These are phyloP conservation scores for Stenoptilia bipunctidactyla DNA, from an alignment of 2,888 invertebrate genomes.

Conservation along the genomic window DNA sequence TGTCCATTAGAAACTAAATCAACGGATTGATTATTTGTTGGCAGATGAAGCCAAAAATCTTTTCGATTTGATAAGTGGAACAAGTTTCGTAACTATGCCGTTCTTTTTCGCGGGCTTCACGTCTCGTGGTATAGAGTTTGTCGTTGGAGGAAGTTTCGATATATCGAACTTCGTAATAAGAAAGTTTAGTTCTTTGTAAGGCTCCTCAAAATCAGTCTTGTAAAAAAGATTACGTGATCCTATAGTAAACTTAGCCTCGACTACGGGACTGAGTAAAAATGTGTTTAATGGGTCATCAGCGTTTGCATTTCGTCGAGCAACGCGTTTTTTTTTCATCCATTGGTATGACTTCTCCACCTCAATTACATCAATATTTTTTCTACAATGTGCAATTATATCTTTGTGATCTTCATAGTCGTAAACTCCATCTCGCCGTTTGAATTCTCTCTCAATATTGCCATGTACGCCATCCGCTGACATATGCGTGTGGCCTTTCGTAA, in stretches of 20 bases:
- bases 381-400: slow-evolving; percentile 2
- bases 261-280: slow-evolving; percentile 1
- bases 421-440: slow-evolving; percentile 3
- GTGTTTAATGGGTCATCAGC: slow-evolving; percentile 2
- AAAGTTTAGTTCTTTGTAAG: not conserved
- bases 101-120: not conserved
- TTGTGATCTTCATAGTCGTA: slow-evolving; percentile 6
- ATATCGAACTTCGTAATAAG: not conserved
- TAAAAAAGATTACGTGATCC: not conserved
- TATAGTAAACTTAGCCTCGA: slow-evolving; percentile 1
- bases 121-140: not conserved
- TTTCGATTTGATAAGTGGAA: not conserved
- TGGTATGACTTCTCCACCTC: not conserved
- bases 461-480: slow-evolving; percentile 11
- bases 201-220: not conserved
- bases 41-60: not conserved
- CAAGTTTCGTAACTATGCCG: not conserved
- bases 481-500: too few species aligned
- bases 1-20: not conserved
- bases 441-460: slow-evolving; percentile 7
- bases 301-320: slow-evolving; percentile 2
- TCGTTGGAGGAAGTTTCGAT: not conserved
- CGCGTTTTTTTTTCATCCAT: slow-evolving; percentile 4
- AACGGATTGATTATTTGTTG: not conserved
- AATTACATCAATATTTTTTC: slow-evolving; percentile 2